phyloP scores from a whole-genome alignment of 2,113 vertebrate species.

The Ammospiza nelsoni region DNA sequence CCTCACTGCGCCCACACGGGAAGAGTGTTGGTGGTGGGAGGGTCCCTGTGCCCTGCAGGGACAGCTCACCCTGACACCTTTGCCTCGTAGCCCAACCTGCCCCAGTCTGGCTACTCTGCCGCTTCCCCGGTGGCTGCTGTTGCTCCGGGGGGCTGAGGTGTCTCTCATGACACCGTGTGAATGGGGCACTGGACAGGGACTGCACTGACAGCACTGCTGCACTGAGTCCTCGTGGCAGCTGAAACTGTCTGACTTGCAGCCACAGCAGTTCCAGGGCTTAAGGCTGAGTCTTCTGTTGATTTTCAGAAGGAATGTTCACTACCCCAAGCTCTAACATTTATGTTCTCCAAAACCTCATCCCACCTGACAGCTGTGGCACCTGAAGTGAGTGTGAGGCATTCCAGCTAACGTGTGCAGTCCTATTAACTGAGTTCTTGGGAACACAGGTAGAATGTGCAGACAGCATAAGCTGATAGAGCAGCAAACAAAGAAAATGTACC shows the following conservation, averaged over 20 bases:
- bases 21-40: rapidly evolving
- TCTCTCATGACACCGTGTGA: rapidly evolving
- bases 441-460: background rate
- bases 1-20: rapidly evolving
- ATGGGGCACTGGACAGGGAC: background rate
- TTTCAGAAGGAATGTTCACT: background rate
- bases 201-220: background rate
- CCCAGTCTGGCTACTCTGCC: background rate
- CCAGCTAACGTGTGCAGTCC: background rate
- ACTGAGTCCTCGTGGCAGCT: rapidly evolving
- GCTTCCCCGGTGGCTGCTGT: background rate
- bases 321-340: background rate
- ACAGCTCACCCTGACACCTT: rapidly evolving
- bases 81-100: background rate
- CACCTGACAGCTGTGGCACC: background rate
- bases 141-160: rapidly evolving
- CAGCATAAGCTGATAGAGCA: background rate
- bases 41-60: background rate
- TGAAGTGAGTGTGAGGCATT: background rate
- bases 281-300: background rate
- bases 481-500: background rate
- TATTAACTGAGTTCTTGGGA: background rate
- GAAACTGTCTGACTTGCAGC: background rate
- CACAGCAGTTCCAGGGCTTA: background rate
- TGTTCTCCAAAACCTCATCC: background rate